These are phyloP conservation scores for Dendropsophus ebraccatus DNA, from an alignment of 2,113 vertebrate species.

Conservation along the genomic window DNA sequence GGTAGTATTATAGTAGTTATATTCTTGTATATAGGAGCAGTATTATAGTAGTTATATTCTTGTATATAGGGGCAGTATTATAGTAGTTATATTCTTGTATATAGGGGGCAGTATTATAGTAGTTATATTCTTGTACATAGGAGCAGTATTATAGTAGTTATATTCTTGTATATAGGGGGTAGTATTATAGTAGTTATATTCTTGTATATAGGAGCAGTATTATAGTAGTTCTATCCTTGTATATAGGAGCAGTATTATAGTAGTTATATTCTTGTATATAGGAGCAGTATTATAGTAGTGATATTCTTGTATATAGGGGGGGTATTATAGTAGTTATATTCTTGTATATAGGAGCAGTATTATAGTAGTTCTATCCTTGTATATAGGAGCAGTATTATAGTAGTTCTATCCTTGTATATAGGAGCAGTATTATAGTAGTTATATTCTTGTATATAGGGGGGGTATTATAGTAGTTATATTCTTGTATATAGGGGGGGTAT, in stretches of 20 bases:
- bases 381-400: no score
- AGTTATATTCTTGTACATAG: no score
- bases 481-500: no score
- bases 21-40: no score
- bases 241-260: not conserved
- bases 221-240: not conserved
- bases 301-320: not conserved
- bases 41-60: no score
- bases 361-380: not conserved
- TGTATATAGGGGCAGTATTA: no score
- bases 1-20: no score
- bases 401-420: no score
- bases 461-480: no score
- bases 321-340: not conserved
- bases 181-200: constrained; percentile 1
- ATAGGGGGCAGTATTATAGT: no score
- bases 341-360: not conserved
- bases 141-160: not conserved
- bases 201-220: not conserved
- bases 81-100: no score
- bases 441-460: not conserved
- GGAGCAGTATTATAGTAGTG: not conserved
- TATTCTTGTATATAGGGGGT: not conserved
- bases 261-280: not conserved
- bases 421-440: not conserved